Conservation (phyloP, 2,113 vertebrate genomes). For the Sorex araneus region DNA sequence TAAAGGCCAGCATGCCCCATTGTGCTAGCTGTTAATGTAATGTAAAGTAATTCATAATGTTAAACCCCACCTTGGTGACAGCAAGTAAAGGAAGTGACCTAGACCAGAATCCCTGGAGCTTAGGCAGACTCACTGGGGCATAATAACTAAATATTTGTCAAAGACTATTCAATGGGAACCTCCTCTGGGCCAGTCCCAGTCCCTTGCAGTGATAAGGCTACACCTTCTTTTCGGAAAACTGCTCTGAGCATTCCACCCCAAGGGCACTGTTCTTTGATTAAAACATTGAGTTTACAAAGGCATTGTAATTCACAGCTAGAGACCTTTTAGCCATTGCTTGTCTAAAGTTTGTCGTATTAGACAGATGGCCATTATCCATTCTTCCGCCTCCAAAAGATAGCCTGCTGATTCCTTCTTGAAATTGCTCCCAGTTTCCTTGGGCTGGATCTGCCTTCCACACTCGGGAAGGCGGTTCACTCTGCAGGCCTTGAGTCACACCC, state of each 20-base stretch:
- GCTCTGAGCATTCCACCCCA: constrained; percentile 3
- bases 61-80: constrained; percentile 59
- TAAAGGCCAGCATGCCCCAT: constrained; percentile 31
- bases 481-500: too few relatives aligned
- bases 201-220: constrained; percentile 17
- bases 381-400: constrained; percentile 40
- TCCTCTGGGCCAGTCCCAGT: constrained; percentile 44
- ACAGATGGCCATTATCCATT: constrained; percentile 26
- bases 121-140: constrained; percentile 63
- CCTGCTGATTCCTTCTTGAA: constrained; percentile 7
- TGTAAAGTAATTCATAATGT: constrained; percentile 11
- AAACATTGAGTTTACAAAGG: neutral
- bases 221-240: constrained; percentile 26
- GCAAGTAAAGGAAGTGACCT: constrained; percentile 78
- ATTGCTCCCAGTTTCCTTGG: neutral
- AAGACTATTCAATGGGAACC: constrained; percentile 75
- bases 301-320: constrained; percentile 23
- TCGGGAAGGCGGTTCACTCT: too few relatives aligned
- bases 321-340: too few relatives aligned
- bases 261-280: constrained; percentile 48
- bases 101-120: constrained; percentile 68
- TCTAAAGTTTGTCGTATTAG: neutral
- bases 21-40: constrained; percentile 63
- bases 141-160: constrained; percentile 80
- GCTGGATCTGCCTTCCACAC: neutral